phyloP scores from a whole-genome alignment of 2,797 vertebrate genomes.

The Myotis vivesi region DNA sequence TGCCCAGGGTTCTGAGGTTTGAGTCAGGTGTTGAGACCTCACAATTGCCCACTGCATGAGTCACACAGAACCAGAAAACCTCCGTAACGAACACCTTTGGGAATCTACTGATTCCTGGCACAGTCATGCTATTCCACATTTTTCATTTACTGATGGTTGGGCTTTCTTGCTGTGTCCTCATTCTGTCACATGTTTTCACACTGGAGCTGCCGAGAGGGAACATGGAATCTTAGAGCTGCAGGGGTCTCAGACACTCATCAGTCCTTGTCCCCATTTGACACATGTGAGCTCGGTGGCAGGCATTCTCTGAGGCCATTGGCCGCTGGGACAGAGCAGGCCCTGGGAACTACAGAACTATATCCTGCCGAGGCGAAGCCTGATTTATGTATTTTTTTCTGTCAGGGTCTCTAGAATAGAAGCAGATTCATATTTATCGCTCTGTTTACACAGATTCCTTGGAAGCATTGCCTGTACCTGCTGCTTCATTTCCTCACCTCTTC shows the following conservation, averaged over 20 bases:
- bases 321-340: rapidly evolving
- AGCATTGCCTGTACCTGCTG: not conserved
- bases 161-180: not conserved
- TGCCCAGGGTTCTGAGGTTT: not conserved
- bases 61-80: not conserved
- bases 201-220: not conserved
- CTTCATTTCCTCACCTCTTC: not conserved
- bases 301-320: not conserved
- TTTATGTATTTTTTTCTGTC: not conserved
- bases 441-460: not conserved
- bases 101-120: not conserved
- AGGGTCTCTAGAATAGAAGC: not conserved
- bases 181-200: slow-evolving; percentile 28
- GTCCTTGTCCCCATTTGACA: not conserved
- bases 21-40: not conserved
- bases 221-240: not conserved
- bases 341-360: too few relatives aligned
- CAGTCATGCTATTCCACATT: not conserved
- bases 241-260: not conserved
- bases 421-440: not conserved
- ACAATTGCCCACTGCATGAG: not conserved
- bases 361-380: not conserved
- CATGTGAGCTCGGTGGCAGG: rapidly evolving
- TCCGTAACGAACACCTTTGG: not conserved
- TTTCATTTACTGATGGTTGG: not conserved